Percentiles rank a stretch among this genome's conserved stretches.
phyloP scores from a whole-genome alignment of 2,113 vertebrate species.

The Falcunculus frontatus region DNA sequence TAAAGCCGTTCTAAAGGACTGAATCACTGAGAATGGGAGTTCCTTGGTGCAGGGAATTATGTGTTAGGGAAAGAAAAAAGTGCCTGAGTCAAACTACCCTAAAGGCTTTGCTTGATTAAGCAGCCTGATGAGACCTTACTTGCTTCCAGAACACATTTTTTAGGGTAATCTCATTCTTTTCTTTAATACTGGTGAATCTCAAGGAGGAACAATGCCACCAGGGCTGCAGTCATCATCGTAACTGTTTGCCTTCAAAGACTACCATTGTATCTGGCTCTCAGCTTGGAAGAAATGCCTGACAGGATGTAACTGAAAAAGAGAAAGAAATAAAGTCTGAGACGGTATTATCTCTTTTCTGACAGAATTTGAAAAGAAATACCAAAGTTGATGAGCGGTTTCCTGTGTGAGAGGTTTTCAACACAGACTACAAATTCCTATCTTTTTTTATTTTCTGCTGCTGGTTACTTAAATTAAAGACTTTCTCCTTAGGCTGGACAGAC shows the following conservation, averaged over 20 bases:
- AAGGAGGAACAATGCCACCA: neutral
- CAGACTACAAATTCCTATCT: neutral
- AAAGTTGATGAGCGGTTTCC: neutral
- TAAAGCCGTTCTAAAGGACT: neutral
- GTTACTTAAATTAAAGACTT: neutral
- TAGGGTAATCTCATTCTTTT: neutral
- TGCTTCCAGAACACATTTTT: neutral
- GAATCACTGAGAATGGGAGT: neutral
- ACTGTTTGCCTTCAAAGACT: neutral
- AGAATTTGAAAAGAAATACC: neutral
- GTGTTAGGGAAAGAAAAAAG: neutral
- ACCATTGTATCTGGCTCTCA: neutral
- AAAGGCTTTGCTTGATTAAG: neutral
- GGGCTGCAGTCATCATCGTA: neutral
- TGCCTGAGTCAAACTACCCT: neutral
- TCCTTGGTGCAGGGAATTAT: neutral
- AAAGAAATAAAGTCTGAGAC: neutral
- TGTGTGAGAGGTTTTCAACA: neutral
- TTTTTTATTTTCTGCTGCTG: neutral
- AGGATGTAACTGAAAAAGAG: neutral
- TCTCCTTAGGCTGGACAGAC: neutral
- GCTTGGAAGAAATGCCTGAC: neutral
- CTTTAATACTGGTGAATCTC: neutral
- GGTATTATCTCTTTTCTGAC: neutral
- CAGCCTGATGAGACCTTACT: neutral